Evolutionary conservation across 2,888 invertebrate species (phyloP).

Genomic region (Leuctra nigra): DNA sequence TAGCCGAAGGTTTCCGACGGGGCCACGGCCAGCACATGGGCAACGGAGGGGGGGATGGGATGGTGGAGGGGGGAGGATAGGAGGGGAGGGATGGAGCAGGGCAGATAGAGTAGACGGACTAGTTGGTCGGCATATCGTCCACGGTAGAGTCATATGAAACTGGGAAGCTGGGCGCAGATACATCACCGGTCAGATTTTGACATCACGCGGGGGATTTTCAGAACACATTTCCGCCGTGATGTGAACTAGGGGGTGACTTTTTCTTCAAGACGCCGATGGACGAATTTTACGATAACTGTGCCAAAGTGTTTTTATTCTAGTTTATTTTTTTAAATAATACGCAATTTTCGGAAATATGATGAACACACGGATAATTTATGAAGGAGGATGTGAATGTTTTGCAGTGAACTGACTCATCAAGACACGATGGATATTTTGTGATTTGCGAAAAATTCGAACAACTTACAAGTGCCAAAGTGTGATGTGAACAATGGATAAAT

Average conservation of each 20-base stretch:
- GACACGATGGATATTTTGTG: too few species aligned
- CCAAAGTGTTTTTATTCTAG: too few species aligned
- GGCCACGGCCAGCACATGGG: constrained; percentile 16
- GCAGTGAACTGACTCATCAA: too few species aligned
- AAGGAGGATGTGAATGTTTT: too few species aligned
- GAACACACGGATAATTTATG: too few species aligned
- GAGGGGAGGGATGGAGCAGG: constrained; percentile 10
- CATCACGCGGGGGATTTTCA: background rate
- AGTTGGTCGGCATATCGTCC: constrained; percentile 15
- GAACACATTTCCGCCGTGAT: too few species aligned
- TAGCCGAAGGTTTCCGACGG: constrained; percentile 23
- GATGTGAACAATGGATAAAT: background rate
- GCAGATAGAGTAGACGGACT: constrained; percentile 2
- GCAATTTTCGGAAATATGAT: too few species aligned
- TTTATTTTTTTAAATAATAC: too few species aligned
- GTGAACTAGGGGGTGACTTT: too few species aligned
- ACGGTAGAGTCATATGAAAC: constrained; percentile 1
- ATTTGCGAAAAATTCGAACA: too few species aligned
- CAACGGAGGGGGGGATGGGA: constrained; percentile 10
- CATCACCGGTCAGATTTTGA: constrained; percentile 19
- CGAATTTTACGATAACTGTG: too few species aligned
- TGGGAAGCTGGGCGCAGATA: constrained; percentile 18
- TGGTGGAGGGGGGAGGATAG: constrained; percentile 13
- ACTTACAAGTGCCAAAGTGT: background rate
- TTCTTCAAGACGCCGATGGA: too few species aligned